These are phyloP conservation scores for Xenops minutus DNA, from an alignment of 2,797 vertebrate species.

Conservation along the genomic window DNA sequence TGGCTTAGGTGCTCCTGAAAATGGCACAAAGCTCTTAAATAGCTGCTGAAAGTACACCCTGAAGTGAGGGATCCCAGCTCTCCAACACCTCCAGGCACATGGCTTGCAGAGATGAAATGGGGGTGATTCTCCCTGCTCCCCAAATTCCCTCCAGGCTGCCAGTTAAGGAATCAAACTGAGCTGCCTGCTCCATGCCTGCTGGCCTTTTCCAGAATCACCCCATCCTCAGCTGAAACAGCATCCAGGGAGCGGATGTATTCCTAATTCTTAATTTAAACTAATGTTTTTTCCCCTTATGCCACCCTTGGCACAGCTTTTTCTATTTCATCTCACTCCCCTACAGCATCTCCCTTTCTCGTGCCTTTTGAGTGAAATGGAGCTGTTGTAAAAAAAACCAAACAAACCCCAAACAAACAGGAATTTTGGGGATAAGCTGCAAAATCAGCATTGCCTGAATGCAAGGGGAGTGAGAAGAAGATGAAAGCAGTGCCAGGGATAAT, in stretches of 20 bases:
- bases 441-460: background rate
- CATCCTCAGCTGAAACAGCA: background rate
- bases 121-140: background rate
- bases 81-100: rapidly evolving
- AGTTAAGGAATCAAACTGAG: rapidly evolving
- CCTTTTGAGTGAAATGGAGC: background rate
- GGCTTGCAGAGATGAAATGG: background rate
- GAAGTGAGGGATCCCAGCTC: background rate
- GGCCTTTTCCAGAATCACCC: background rate
- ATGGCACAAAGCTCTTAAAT: background rate
- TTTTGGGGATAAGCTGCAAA: background rate
- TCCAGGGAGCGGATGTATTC: rapidly evolving
- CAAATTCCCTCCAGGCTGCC: background rate
- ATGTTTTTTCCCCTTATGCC: background rate
- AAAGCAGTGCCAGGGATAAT: background rate
- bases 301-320: background rate
- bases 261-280: background rate
- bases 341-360: background rate
- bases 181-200: background rate
- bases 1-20: background rate
- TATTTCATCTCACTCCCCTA: background rate
- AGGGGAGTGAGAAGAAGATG: background rate
- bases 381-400: background rate
- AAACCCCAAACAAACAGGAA: background rate
- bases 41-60: background rate